Conservation (phyloP, 2,888 invertebrate species). For the Cosmia pyralina region DNA sequence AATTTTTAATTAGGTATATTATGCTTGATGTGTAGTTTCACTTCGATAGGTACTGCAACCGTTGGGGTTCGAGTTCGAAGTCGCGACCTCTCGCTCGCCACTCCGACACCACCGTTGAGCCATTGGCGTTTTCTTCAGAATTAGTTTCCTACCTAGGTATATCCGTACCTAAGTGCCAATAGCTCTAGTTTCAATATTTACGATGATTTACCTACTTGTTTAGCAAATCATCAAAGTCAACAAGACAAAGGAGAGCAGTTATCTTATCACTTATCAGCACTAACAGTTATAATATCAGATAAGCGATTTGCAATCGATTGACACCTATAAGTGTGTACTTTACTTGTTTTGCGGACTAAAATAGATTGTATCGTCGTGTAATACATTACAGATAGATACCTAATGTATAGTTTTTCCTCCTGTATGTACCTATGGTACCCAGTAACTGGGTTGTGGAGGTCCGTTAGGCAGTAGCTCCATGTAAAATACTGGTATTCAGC, state of each 20-base stretch:
- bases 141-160: neutral
- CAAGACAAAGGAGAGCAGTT: slow-evolving; percentile 13
- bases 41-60: no score
- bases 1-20: no score
- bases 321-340: slow-evolving; percentile 47
- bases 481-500: no score
- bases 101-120: neutral
- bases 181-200: neutral
- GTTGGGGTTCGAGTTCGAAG: neutral
- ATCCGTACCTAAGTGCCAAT: neutral
- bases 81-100: neutral
- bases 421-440: neutral
- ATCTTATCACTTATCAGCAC: slow-evolving; percentile 28
- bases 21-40: no score
- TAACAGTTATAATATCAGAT: slow-evolving; percentile 41
- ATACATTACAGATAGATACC: slow-evolving; percentile 2
- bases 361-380: slow-evolving; percentile 35
- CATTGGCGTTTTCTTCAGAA: neutral
- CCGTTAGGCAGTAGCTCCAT: no score
- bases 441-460: no score
- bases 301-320: slow-evolving; percentile 40
- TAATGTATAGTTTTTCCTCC: neutral
- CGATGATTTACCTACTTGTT: slow-evolving; percentile 13
- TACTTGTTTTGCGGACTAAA: slow-evolving; percentile 49
- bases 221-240: slow-evolving; percentile 36